Conservation (phyloP, 2,113 vertebrate genomes). For the Leiothrix lutea region DNA sequence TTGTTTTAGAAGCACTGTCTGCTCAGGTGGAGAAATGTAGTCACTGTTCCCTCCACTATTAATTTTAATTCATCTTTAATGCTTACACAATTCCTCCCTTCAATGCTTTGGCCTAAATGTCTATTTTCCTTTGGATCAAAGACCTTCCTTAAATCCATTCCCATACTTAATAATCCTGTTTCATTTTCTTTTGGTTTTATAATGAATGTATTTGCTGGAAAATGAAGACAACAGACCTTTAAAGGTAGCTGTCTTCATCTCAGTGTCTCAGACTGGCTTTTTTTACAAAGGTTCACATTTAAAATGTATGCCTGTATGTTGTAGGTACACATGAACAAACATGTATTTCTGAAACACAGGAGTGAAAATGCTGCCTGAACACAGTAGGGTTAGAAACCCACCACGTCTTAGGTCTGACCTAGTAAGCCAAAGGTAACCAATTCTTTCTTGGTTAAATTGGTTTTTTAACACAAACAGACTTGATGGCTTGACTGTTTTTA, state of each 20-base stretch:
- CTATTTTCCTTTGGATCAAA: neutral
- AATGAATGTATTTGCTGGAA: neutral
- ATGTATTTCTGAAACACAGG: neutral
- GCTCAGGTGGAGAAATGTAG: neutral
- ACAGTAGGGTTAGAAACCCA: neutral
- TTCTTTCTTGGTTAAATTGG: neutral
- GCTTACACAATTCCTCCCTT: neutral
- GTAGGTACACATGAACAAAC: neutral
- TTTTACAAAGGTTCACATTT: neutral
- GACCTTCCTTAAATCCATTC: neutral
- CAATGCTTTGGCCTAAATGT: neutral
- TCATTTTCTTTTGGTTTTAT: neutral
- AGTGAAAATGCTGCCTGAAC: neutral
- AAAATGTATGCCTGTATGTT: neutral
- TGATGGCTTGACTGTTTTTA: neutral
- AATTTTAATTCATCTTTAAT: neutral
- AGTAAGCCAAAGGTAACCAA: neutral
- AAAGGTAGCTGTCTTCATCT: neutral
- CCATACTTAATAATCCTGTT: neutral
- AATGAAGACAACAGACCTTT: neutral
- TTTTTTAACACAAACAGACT: fast-evolving
- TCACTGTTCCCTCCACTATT: neutral
- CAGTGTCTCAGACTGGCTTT: neutral
- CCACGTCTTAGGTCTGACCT: neutral
- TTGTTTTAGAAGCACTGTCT: neutral